phyloP scores from a whole-genome alignment of 2,113 vertebrate genomes.

The Dicaeum eximium region DNA sequence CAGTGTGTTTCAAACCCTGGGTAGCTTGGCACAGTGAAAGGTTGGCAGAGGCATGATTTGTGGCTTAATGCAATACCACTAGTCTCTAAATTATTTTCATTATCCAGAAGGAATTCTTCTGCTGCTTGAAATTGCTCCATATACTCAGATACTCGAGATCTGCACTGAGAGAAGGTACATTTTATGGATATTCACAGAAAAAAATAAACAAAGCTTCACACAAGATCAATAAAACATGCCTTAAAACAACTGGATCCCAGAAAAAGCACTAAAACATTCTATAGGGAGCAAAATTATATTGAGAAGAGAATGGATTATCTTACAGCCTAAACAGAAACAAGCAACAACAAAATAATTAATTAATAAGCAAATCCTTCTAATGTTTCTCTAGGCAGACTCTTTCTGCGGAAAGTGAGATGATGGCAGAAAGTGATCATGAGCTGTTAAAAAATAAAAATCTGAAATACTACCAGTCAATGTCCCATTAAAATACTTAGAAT shows the following conservation, averaged over 20 bases:
- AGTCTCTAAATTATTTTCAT: not conserved
- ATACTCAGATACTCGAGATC: not conserved
- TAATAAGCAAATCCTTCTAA: not conserved
- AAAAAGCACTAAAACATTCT: not conserved
- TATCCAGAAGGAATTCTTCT: not conserved
- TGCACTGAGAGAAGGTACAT: not conserved
- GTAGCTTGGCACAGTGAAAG: not conserved
- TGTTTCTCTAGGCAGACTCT: not conserved
- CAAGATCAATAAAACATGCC: not conserved
- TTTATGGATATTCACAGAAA: not conserved
- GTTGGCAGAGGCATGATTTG: not conserved
- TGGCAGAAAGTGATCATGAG: not conserved
- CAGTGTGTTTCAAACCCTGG: not conserved
- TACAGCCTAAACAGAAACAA: not conserved
- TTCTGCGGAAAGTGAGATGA: not conserved
- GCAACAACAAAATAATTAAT: not conserved
- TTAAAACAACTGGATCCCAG: not conserved
- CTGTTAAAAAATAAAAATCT: not conserved
- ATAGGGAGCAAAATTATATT: not conserved
- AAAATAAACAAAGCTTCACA: not conserved
- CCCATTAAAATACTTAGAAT: not conserved
- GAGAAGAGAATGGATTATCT: not conserved
- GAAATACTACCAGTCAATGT: not conserved
- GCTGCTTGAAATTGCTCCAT: not conserved
- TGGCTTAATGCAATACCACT: not conserved